Base-by-base conservation (phyloP, 1,140 invertebrate species). In the Orius laevigatus region DNA sequence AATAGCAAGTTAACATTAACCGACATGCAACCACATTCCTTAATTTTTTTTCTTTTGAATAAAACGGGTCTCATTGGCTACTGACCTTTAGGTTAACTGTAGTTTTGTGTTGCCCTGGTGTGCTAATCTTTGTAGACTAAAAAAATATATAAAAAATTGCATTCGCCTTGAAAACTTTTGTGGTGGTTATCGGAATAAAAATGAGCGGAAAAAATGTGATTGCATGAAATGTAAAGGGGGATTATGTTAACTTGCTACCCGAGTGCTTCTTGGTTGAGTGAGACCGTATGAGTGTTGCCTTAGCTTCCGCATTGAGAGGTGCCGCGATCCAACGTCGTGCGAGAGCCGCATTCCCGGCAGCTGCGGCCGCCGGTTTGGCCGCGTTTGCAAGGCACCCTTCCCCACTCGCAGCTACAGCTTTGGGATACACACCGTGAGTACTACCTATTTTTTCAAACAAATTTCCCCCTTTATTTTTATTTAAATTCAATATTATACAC, bases 361-460 rank as follows among this genome's bases (percentile, higher is more conserved):
- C 76, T 60, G 78, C 73, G 32, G 75, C 76, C 9, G 62, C 67
- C 3, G 25, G 25, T 6, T 63, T 73, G 33, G 75, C 77, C 31
- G 43, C 43, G 9, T 74, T 81, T 52, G 76, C 79, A 39, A 70
- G 80, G 58, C 80, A 81, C 61, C 74, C 79, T 16, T 72, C 75
- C 52, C 77, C 79, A 33, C 66, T 83, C 52, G 76, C 77, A 32
- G 70, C 73, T 15, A 74, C 76, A 55, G 75, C 77, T 54, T 73
- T 75, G 38, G 78, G 83, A 66, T 84, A 83, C 67, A 73, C 82
- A 63, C 78, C 81, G 81, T 84, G 77, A 82, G 81, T 81, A 72
- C 18, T 11, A 38, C 3, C 9, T 14, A 8, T 43, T 25, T 25
- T 25, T 25, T 25, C 9, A 44, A 18, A 44, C 5, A n/a, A 25